Percentiles rank a stretch among this genome's conserved stretches.
Conservation (phyloP, 2,113 vertebrate genomes). For the Morone chrysops region DNA sequence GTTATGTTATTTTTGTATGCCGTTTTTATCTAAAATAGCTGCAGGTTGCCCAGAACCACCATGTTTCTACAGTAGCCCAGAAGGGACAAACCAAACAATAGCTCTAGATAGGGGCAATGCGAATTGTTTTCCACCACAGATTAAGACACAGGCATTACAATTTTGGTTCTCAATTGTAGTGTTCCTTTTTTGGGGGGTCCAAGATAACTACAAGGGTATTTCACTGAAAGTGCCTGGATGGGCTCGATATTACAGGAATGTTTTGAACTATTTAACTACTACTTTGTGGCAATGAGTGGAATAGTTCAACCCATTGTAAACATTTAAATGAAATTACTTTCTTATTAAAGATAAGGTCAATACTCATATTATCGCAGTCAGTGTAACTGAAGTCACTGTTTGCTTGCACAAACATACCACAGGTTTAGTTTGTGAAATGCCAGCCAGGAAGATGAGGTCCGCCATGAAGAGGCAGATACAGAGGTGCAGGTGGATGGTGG, state of each 20-base stretch:
- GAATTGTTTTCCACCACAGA: too few species aligned
- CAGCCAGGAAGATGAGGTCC: conserved; percentile 86
- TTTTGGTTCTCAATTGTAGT: neutral
- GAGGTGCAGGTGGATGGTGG: conserved; percentile 90
- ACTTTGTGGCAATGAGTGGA: conserved; percentile 1
- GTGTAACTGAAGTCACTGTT: neutral
- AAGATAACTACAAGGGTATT: neutral
- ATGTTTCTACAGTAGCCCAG: too few species aligned
- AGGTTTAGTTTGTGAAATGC: conserved; percentile 78
- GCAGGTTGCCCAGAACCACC: too few species aligned
- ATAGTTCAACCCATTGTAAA: neutral
- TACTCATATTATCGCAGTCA: neutral
- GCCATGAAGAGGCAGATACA: conserved; percentile 89
- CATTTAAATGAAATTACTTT: neutral
- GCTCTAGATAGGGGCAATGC: too few species aligned
- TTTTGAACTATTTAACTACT: neutral
- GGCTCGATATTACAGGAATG: neutral
- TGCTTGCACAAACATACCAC: conserved; percentile 62
- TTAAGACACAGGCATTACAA: neutral
- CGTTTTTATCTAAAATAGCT: too few species aligned
- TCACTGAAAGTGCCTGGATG: neutral
- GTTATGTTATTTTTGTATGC: too few species aligned
- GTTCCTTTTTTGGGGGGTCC: neutral
- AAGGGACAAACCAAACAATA: neutral
- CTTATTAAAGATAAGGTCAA: neutral